These are phyloP conservation scores for Coreius guichenoti DNA, from an alignment of 2,797 vertebrate genomes.

Conservation along the genomic window DNA sequence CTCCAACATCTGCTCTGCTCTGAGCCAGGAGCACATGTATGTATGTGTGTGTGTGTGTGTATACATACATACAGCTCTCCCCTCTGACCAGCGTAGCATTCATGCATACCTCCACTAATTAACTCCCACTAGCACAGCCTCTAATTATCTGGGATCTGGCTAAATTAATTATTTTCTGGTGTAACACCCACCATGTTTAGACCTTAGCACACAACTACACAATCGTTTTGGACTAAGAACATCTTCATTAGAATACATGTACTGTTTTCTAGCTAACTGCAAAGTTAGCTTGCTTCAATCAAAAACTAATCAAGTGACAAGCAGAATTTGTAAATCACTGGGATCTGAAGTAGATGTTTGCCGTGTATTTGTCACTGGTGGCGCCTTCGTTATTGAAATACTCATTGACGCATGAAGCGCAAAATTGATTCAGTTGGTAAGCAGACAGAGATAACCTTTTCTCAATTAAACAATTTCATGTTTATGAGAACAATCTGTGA, in stretches of 20 bases:
- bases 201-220: not conserved
- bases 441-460: slow-evolving; percentile 2
- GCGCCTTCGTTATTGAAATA: slow-evolving; percentile 35
- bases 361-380: not conserved
- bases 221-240: not conserved
- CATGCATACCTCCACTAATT: slow-evolving; percentile 22
- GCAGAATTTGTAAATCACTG: slow-evolving; percentile 16
- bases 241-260: slow-evolving; percentile 2
- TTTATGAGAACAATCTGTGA: slow-evolving; percentile 2
- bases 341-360: slow-evolving; percentile 17
- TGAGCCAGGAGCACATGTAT: not conserved
- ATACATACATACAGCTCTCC: not conserved
- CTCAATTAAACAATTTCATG: not conserved
- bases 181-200: not conserved
- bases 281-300: not conserved
- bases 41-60: not conserved
- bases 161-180: slow-evolving; percentile 26
- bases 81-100: slow-evolving; percentile 6
- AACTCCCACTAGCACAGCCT: slow-evolving; percentile 15
- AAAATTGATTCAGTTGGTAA: slow-evolving; percentile 37
- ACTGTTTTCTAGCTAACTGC: not conserved
- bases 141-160: slow-evolving; percentile 16
- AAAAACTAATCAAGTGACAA: slow-evolving; percentile 14
- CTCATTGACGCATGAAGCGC: slow-evolving; percentile 15
- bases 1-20: slow-evolving; percentile 29